phyloP scores from a whole-genome alignment of 1,140 invertebrate species.

The Lasioglossum albipes region DNA sequence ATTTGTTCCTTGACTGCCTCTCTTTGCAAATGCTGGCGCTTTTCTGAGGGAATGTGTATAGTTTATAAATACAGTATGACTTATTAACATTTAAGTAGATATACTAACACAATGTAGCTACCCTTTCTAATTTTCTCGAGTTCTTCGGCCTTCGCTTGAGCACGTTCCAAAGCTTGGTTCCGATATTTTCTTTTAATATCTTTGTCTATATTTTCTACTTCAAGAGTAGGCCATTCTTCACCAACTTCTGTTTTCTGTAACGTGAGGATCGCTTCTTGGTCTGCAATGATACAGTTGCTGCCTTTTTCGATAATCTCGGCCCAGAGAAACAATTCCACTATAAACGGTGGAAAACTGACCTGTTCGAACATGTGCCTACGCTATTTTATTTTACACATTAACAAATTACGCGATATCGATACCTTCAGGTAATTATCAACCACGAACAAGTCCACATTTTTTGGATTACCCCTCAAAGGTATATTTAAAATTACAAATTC shows the following conservation, averaged over 20 bases:
- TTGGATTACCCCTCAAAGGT: conserved; percentile 80
- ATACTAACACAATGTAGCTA: conserved; percentile 47
- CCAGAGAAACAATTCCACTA: conserved; percentile 85
- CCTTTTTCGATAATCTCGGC: conserved; percentile 80
- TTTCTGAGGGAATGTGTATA: conserved; percentile 62
- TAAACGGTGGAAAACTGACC: conserved; percentile 83
- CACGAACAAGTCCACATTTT: conserved; percentile 84
- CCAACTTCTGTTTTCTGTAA: conserved; percentile 81
- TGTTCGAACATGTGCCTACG: conserved; percentile 61
- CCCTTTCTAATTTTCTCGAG: conserved; percentile 80
- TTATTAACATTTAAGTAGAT: no score
- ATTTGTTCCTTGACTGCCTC: conserved; percentile 84
- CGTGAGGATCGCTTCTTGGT: conserved; percentile 82
- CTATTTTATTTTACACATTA: not conserved
- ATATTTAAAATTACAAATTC: conserved; percentile 81
- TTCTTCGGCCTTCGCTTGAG: conserved; percentile 77
- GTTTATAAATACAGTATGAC: not conserved
- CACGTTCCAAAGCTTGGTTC: conserved; percentile 79
- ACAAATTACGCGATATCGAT: conserved; percentile 44
- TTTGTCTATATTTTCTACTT: conserved; percentile 79
- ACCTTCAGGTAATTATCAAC: conserved; percentile 84
- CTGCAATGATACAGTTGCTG: conserved; percentile 82
- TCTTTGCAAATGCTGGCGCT: conserved; percentile 75
- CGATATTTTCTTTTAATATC: conserved; percentile 81
- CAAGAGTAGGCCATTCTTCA: conserved; percentile 81